Evolutionary conservation across 2,113 vertebrate species (phyloP).

Genomic region (Entelurus aequoreus): DNA sequence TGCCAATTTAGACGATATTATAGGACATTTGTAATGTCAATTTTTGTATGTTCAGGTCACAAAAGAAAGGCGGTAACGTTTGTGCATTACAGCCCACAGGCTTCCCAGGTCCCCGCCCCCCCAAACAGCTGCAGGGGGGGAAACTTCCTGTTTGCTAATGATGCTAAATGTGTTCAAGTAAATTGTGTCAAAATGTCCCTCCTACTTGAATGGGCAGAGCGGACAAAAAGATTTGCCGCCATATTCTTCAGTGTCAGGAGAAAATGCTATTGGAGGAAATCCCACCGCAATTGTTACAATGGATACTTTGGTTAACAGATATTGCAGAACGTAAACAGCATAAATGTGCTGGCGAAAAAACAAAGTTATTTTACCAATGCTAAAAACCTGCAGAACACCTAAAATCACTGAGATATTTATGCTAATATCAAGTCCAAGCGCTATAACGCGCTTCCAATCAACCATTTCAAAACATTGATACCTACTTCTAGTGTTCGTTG

Average conservation of each 20-base stretch:
- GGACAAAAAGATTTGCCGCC: constrained; percentile 43
- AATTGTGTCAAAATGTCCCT: constrained; percentile 72
- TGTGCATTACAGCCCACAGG: constrained; percentile 65
- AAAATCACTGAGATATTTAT: too few species aligned
- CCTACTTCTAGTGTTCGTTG: too few species aligned
- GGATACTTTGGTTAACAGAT: too few species aligned
- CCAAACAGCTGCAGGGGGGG: constrained; percentile 74
- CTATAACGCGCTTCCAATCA: too few species aligned
- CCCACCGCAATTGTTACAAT: too few species aligned
- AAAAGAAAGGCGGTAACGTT: constrained; percentile 64
- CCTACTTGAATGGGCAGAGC: constrained; percentile 57
- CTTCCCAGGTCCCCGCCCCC: constrained; percentile 30
- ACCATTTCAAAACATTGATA: too few species aligned
- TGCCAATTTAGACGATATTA: constrained; percentile 65
- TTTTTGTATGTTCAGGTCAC: constrained; percentile 67
- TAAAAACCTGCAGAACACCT: too few species aligned
- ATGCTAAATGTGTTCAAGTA: constrained; percentile 77
- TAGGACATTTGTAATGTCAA: constrained; percentile 69
- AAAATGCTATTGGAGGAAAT: too few species aligned
- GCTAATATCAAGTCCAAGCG: too few species aligned
- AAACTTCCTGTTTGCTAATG: constrained; percentile 80
- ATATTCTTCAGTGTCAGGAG: constrained; percentile 14
- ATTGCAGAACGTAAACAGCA: too few species aligned
- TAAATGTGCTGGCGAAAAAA: too few species aligned
- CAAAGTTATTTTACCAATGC: too few species aligned